phyloP scores from a whole-genome alignment of 2,797 vertebrate species.

The Remorina albescens region DNA sequence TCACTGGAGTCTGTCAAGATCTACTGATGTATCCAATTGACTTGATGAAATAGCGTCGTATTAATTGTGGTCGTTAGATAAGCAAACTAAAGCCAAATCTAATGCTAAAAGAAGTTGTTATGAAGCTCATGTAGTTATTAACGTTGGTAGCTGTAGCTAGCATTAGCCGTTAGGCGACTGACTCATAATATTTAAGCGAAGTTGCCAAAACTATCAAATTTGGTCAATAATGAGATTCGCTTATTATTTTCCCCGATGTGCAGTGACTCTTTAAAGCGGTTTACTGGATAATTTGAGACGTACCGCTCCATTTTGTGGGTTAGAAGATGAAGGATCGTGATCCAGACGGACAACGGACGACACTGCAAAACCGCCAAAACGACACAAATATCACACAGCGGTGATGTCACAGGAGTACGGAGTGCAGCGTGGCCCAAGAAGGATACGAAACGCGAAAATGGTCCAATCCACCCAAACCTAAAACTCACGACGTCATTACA shows the following conservation, averaged over 20 bases:
- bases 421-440: constrained; percentile 30
- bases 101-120: too few relatives aligned
- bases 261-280: accelerated
- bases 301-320: constrained; percentile 76
- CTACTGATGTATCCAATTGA: not conserved
- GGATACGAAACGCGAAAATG: not conserved
- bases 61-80: not conserved
- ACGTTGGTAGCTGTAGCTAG: not conserved
- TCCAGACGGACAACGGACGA: not conserved
- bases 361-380: constrained; percentile 63
- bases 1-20: not conserved
- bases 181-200: not conserved
- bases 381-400: not conserved
- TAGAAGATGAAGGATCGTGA: not conserved
- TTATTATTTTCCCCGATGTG: accelerated
- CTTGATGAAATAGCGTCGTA: not conserved
- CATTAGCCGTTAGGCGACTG: not conserved
- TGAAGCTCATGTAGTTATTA: too few relatives aligned
- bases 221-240: not conserved
- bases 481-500: not conserved
- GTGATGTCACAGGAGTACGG: constrained; percentile 63
- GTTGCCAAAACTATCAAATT: not conserved
- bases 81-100: too few relatives aligned
- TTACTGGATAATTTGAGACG: constrained; percentile 7
- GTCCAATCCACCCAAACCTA: not conserved